phyloP scores from a whole-genome alignment of 2,113 vertebrate species.

The Terrapene triunguis region DNA sequence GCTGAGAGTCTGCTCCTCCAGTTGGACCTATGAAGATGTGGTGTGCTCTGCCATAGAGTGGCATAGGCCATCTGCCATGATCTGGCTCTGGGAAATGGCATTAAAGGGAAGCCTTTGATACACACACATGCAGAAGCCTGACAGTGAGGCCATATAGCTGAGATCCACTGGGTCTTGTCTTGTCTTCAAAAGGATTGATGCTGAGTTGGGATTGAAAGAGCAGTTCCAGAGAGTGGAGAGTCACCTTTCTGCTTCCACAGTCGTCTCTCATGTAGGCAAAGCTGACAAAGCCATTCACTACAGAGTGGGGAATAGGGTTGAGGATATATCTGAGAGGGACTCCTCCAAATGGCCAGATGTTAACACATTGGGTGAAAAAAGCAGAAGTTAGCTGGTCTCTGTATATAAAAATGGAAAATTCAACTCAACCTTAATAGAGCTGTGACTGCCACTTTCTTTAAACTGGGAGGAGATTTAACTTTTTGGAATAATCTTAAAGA shows the following conservation, averaged over 20 bases:
- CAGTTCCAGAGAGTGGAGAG: slow-evolving; percentile 41
- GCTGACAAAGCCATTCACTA: not conserved
- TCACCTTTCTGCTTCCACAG: slow-evolving; percentile 29
- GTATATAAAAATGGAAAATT: not conserved
- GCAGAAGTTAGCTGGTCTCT: not conserved
- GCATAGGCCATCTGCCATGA: slow-evolving; percentile 42
- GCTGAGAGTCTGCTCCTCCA: slow-evolving; percentile 31
- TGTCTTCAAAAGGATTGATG: slow-evolving; percentile 52
- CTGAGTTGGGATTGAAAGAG: slow-evolving; percentile 55
- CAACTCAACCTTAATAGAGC: rapidly evolving
- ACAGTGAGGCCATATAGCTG: not conserved
- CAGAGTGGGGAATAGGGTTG: not conserved
- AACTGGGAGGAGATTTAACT: not conserved
- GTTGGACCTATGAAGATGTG: not conserved
- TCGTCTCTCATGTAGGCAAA: not conserved
- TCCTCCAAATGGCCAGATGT: not conserved
- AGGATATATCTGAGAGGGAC: not conserved
- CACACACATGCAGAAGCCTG: not conserved
- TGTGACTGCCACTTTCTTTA: not conserved
- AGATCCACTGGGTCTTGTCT: slow-evolving; percentile 59
- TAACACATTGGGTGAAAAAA: not conserved
- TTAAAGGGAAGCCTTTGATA: slow-evolving; percentile 7
- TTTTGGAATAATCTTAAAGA: rapidly evolving
- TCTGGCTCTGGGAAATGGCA: not conserved
- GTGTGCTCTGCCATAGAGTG: slow-evolving; percentile 59